Evolutionary conservation across 2,797 vertebrate genomes (phyloP), one percentile per base, ranked within the genome.

Genomic region (Tinamus major): DNA sequence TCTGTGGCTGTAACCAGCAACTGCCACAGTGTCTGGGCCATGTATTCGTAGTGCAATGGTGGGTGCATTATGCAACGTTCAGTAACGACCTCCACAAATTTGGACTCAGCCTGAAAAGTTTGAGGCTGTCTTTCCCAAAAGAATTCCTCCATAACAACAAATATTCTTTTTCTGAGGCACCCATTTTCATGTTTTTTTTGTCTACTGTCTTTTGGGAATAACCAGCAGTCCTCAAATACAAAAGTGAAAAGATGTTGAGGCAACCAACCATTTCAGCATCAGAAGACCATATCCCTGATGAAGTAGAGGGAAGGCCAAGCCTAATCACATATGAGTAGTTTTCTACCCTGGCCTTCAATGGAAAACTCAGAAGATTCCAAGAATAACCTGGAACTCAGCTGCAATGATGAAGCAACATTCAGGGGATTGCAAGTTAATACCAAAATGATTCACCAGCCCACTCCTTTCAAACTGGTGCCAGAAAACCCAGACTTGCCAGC

Each of bases 371-470:
- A 88, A 65, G 87, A 61, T 79, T 84, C 88, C 75, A 89, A 83
- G 62, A 91, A 29, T 23, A 85, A 92, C 67, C 80, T 55, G 62
- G 78, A 91, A 91, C 70, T 83, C 85, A 74, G 75, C 81, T 91
- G 81, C 77, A 94, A 91, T 62, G 56, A 84, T 37, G 85, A 76
- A 79, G 72, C 68, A 64, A 46, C 61, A 82, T 71, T 83, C 55
- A 42, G 69, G 51, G 77, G 61, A 69, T 65, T 79, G 61, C 77
- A 69, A 69, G 18, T 61, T 31, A 85, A 21, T 51, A 37, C 61
- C 41, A 21, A 51, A 48, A 82, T 84, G 35, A 74, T 64, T 80
- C 46, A 53, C 68, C 19, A 31, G 71, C 35, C 49, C 27, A 14
- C 56, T 87, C 61, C 49, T 85, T 76, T 21, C 42, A 58, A 82